Conservation (phyloP, 2,113 vertebrate species). For the Rhizomys pruinosus region DNA sequence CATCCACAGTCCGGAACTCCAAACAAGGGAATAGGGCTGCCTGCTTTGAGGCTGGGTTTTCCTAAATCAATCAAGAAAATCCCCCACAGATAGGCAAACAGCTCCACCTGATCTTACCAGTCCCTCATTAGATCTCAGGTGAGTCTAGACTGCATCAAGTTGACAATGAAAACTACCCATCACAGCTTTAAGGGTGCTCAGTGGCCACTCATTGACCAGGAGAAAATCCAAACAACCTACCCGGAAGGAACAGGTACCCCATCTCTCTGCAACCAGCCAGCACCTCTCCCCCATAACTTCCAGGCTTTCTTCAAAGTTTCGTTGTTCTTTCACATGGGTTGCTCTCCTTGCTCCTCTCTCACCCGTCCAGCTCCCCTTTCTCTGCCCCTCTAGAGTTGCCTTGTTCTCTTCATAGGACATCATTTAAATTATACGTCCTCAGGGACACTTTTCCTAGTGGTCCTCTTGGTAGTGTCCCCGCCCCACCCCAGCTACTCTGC, state of each 20-base stretch:
- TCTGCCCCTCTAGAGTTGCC: fast-evolving
- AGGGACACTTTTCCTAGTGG: background rate
- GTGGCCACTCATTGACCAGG: background rate
- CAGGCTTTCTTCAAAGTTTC: background rate
- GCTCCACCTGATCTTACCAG: background rate
- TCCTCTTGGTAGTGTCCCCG: background rate
- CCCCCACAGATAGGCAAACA: background rate
- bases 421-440: background rate
- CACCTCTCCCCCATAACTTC: background rate
- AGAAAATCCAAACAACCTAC: background rate
- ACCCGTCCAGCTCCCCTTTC: too few species aligned
- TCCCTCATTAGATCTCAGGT: background rate
- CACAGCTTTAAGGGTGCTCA: background rate
- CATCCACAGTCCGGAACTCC: too few species aligned
- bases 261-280: fast-evolving
- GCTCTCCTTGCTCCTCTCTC: background rate
- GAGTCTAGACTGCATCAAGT: background rate
- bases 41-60: too few species aligned
- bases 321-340: background rate
- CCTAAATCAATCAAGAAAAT: background rate
- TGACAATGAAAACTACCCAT: background rate
- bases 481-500: background rate
- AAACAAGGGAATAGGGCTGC: too few species aligned
- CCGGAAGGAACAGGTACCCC: fast-evolving
- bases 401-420: background rate